phyloP scores from a whole-genome alignment of 2,888 invertebrate species.

The Anthoptus insignis region DNA sequence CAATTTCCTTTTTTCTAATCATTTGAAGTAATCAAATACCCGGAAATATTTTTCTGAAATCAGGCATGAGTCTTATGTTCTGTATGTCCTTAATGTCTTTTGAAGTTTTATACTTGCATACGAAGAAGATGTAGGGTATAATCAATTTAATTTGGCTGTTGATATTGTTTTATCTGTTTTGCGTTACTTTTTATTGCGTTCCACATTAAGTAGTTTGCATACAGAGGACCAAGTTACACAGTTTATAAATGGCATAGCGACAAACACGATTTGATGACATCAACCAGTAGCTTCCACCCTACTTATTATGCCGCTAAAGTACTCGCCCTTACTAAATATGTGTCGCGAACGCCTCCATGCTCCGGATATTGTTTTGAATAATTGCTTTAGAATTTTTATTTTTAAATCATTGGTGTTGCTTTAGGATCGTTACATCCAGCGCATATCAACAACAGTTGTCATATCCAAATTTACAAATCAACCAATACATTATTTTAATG shows the following conservation, averaged over 20 bases:
- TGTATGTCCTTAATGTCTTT: not conserved
- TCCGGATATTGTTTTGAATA: conserved; percentile 16
- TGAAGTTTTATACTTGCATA: not conserved
- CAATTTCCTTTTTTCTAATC: conserved; percentile 6
- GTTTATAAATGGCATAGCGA: conserved; percentile 34
- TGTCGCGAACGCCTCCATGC: conserved; percentile 6
- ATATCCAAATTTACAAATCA: not conserved
- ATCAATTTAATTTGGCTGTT: conserved; percentile 11
- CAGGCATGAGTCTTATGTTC: not conserved
- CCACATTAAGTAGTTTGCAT: conserved; percentile 19
- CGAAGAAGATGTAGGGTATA: not conserved
- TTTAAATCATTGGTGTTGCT: not conserved
- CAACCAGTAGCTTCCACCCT: conserved; percentile 44
- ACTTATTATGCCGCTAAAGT: conserved; percentile 45
- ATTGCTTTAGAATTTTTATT: not conserved
- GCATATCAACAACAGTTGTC: not conserved
- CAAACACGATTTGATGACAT: conserved; percentile 45
- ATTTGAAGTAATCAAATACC: not conserved
- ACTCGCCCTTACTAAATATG: conserved; percentile 37
- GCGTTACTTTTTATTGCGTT: too few relatives aligned
- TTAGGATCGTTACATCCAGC: not conserved
- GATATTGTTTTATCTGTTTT: too few relatives aligned
- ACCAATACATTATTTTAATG: too few relatives aligned
- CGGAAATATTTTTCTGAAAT: not conserved
- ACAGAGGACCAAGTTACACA: conserved; percentile 24